Base-by-base conservation (phyloP, 2,888 invertebrate genomes). In the Cataglyphis cursor region DNA sequence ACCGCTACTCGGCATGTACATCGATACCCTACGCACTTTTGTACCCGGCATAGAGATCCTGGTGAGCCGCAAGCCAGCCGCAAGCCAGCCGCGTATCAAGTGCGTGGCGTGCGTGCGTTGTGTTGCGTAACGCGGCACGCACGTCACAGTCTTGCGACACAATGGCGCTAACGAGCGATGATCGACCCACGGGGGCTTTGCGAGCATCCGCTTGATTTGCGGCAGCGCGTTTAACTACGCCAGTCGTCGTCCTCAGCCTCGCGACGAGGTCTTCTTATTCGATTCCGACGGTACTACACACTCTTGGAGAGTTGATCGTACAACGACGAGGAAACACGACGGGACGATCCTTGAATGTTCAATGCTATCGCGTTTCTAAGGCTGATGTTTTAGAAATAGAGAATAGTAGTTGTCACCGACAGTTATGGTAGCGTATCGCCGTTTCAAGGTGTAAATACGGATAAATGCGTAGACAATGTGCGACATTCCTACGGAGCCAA, bases 131-230 rank as follows among this genome's bases (percentile, higher is more conserved):
- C 83, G 84, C 76, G 80, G 72, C 66, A 59, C 78, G 38, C 74
- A 41, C 83, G 72, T 66, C 72, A 62, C 65, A 78, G 59, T 70
- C 65, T 62, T 35, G 41, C 81, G 54, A 80, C 80, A 83, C 88
- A 86, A 88, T 86, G 83, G 89, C 89, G 87, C 89, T 88, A 88
- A 88, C 87, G 87, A 88, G 87, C 88, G 82, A 76, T 83, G 85
- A 87, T 88, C 86, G 88, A 82, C 83, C 83, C 81, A 73, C 74
- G 81, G 75, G 61, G 75, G 82, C 83, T 82, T 72, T 81, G 73
- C 73, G 74, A 74, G 81, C 66, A 81, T 80, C 59, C 81, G 76
- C 74, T 80, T 81, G 78, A 82, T 76, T 85, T 61, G 84, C 84
- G 72, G 84, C 72, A 86, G 86, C 80, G 84, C 87, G 54, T 82